Evolutionary conservation across 2,113 vertebrate species (phyloP).

Genomic region (Speoplatyrhinus poulsoni): DNA sequence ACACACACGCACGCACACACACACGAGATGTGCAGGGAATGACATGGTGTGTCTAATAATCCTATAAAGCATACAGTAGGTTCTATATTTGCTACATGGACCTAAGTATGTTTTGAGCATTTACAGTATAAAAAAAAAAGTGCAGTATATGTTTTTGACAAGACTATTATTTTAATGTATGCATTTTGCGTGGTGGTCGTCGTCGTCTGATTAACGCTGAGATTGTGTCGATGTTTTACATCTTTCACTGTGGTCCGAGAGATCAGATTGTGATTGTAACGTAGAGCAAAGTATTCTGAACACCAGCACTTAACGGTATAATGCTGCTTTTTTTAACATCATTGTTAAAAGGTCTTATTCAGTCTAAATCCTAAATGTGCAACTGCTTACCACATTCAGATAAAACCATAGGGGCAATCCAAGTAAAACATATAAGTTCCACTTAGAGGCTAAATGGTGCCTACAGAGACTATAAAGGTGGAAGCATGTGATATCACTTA

Average conservation of each 20-base stretch:
- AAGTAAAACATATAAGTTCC: no score
- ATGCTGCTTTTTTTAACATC: constrained; percentile 33
- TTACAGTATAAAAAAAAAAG: constrained; percentile 23
- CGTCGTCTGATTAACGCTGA: constrained; percentile 24
- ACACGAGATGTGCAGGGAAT: constrained; percentile 62
- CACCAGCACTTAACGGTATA: constrained; percentile 40
- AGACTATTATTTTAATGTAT: constrained; percentile 63
- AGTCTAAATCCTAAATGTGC: constrained; percentile 33
- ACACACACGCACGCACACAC: constrained; percentile 16
- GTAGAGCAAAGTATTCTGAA: constrained; percentile 58
- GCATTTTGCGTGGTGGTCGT: constrained; percentile 19
- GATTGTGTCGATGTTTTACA: constrained; percentile 21
- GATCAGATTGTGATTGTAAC: constrained; percentile 18
- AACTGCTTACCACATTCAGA: constrained; percentile 33
- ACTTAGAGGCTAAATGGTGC: no score
- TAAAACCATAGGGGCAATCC: neutral
- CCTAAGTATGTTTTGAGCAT: constrained; percentile 54
- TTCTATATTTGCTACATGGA: constrained; percentile 68
- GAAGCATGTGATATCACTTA: neutral
- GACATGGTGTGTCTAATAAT: constrained; percentile 45
- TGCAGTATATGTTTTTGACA: constrained; percentile 36
- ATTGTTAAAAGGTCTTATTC: constrained; percentile 17
- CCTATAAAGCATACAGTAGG: constrained; percentile 39
- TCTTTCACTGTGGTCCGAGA: constrained; percentile 25
- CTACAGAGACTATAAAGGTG: neutral